These are phyloP conservation scores for Stichodactyla mertensii DNA, from an alignment of 64 coral and sea anemone species.

Conservation along the genomic window DNA sequence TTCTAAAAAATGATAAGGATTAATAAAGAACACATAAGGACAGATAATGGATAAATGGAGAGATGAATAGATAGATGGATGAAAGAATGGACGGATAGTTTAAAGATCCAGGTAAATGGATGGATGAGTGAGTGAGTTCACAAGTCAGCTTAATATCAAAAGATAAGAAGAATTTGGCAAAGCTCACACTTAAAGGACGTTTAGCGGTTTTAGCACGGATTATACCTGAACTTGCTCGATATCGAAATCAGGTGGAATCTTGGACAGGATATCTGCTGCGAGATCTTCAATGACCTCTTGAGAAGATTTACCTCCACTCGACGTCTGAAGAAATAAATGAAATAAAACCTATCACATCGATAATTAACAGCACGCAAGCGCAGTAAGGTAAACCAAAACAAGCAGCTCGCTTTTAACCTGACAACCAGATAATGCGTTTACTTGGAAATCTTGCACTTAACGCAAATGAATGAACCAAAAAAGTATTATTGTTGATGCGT, in stretches of 20 bases:
- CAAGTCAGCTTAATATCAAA: not conserved
- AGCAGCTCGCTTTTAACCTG: no score
- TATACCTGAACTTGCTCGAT: slow-evolving; percentile 85
- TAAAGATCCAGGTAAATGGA: not conserved
- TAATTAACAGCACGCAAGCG: not conserved
- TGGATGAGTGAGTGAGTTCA: not conserved
- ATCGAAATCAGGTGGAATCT: slow-evolving; percentile 82
- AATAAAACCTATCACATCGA: not conserved
- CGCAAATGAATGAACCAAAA: no score
- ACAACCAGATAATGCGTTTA: no score
- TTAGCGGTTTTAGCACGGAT: not conserved
- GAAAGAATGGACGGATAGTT: not conserved
- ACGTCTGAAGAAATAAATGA: slow-evolving; percentile 41
- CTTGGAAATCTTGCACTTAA: no score
- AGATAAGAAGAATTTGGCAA: not conserved
- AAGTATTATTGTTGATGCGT: no score
- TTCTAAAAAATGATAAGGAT: slow-evolving; percentile 46
- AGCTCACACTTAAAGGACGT: not conserved
- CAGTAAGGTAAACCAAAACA: not conserved
- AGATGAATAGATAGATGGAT: not conserved
- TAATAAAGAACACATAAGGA: not conserved
- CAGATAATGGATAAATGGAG: not conserved
- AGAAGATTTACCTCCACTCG: slow-evolving; percentile 86
- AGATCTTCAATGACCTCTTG: slow-evolving; percentile 95
- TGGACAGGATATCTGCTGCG: slow-evolving; percentile 85